Conservation (phyloP, 1,140 invertebrate species). For the Phortica variegata region DNA sequence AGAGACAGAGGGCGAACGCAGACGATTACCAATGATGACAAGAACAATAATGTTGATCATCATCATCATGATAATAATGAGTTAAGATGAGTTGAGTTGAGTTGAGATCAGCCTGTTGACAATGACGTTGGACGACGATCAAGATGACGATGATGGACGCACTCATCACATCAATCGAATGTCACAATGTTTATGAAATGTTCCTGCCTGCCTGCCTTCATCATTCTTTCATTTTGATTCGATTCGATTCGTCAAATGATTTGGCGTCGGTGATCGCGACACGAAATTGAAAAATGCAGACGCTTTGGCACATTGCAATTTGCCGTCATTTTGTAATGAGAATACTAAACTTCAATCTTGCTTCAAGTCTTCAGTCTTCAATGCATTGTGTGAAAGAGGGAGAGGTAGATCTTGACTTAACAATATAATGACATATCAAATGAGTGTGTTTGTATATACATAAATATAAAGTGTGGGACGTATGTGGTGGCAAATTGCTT, state of each 20-base stretch:
- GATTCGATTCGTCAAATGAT: constrained; percentile 12
- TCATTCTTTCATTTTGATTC: too few species aligned
- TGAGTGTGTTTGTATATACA: too few species aligned
- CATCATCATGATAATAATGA: constrained; percentile 10
- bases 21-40: constrained; percentile 28
- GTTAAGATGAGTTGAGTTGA: background rate
- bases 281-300: constrained; percentile 18
- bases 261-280: background rate
- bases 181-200: constrained; percentile 29
- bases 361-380: too few species aligned
- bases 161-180: constrained; percentile 54
- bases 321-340: constrained; percentile 54
- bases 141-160: constrained; percentile 52
- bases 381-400: too few species aligned
- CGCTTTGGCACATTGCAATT: constrained; percentile 37
- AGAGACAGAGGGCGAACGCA: background rate
- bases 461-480: too few species aligned
- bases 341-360: constrained; percentile 9
- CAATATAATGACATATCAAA: too few species aligned
- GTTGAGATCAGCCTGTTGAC: constrained; percentile 16
- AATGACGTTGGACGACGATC: constrained; percentile 20
- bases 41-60: constrained; percentile 5
- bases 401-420: too few species aligned
- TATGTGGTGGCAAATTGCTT: too few species aligned
- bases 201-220: too few species aligned